Percentiles rank a stretch among this genome's conserved stretches.
Evolutionary conservation across 2,797 vertebrate species (phyloP).

Genomic region (Sphaeramia orbicularis): DNA sequence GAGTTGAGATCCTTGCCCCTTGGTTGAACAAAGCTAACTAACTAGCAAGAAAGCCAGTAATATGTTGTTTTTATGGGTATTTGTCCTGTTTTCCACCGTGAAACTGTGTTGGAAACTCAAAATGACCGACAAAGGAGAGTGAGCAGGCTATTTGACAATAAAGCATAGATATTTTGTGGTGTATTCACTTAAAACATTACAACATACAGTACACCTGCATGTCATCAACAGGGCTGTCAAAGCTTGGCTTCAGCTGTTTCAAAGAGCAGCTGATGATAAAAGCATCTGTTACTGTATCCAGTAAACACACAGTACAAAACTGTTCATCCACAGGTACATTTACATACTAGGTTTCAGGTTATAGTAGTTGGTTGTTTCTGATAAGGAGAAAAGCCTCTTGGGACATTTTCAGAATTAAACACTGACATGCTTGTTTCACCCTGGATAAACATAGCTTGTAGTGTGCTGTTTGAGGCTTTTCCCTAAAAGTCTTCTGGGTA

Average conservation of each 20-base stretch:
- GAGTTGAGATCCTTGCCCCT: too few relatives aligned
- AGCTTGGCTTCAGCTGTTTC: slow-evolving; percentile 35
- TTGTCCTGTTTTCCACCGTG: too few relatives aligned
- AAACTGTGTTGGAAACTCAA: too few relatives aligned
- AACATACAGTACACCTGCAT: slow-evolving; percentile 25
- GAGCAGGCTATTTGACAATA: background rate
- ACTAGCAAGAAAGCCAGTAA: too few relatives aligned
- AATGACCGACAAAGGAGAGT: too few relatives aligned
- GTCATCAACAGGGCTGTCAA: slow-evolving; percentile 34
- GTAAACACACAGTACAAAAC: background rate
- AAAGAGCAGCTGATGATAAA: slow-evolving; percentile 28
- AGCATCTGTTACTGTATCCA: slow-evolving; percentile 32
- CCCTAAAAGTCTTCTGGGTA: slow-evolving; percentile 71
- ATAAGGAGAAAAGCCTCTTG: slow-evolving; percentile 64
- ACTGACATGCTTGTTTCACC: slow-evolving; percentile 77
- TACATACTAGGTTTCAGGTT: slow-evolving; percentile 13
- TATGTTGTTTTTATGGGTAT: too few relatives aligned
- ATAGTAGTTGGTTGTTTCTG: slow-evolving; percentile 41
- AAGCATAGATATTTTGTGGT: background rate
- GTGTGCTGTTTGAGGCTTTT: slow-evolving; percentile 70
- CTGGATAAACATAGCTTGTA: slow-evolving; percentile 67
- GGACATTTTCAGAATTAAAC: slow-evolving; percentile 68
- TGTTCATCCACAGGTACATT: slow-evolving; percentile 6
- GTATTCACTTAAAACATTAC: slow-evolving; percentile 25
- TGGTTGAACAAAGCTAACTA: too few relatives aligned